Conservation (phyloP, 64 coral and sea anemone genomes). For the Actinia tenebrosa region DNA sequence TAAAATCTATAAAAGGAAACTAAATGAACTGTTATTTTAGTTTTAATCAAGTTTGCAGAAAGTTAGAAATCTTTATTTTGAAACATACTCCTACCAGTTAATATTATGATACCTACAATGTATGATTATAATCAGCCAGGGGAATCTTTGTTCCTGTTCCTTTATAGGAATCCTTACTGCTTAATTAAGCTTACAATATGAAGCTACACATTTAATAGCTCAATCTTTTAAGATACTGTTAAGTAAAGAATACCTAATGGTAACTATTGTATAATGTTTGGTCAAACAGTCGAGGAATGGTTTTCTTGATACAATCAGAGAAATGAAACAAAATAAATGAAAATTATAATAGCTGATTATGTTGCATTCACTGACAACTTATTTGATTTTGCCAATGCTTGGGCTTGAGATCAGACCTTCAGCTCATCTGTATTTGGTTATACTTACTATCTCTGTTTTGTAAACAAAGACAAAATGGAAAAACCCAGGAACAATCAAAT, state of each 20-base stretch:
- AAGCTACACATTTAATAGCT: not conserved
- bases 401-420: too few species aligned
- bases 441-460: too few species aligned
- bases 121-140: not conserved
- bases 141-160: not conserved
- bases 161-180: not conserved
- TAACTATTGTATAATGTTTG: too few species aligned
- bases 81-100: not conserved
- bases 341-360: too few species aligned
- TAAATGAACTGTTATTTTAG: not conserved
- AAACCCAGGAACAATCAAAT: not conserved
- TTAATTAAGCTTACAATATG: not conserved
- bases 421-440: too few species aligned
- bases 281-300: too few species aligned
- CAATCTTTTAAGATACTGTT: not conserved
- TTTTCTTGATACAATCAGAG: too few species aligned
- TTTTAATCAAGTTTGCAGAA: not conserved
- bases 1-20: not conserved
- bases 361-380: too few species aligned
- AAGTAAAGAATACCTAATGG: not conserved
- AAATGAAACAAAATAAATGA: too few species aligned
- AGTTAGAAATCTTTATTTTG: not conserved
- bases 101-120: too few species aligned
- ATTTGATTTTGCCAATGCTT: too few species aligned
- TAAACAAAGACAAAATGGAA: not conserved